These are phyloP conservation scores for Mormyrops boulengeri DNA, from an alignment of 2,797 vertebrate genomes.

Conservation along the genomic window DNA sequence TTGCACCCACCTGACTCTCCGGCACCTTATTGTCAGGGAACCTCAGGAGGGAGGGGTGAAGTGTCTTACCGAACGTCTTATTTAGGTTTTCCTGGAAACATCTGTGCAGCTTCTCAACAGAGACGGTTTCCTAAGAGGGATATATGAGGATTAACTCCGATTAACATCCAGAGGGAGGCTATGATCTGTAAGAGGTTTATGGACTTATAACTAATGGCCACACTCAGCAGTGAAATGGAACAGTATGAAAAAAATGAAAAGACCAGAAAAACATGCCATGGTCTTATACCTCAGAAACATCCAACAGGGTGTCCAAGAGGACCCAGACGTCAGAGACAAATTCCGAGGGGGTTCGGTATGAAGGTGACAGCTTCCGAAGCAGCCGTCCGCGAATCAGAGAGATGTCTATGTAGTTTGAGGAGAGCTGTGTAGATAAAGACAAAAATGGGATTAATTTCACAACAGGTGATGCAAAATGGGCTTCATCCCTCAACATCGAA, in stretches of 20 bases:
- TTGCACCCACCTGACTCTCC: not conserved
- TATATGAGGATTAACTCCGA: not conserved
- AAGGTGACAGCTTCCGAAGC: constrained; percentile 49
- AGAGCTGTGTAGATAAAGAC: constrained; percentile 21
- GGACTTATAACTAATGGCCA: not conserved
- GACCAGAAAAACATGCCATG: not conserved
- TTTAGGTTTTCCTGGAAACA: constrained; percentile 35
- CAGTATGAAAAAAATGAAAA: not conserved
- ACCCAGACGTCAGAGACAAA: constrained; percentile 66
- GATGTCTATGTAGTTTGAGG: constrained; percentile 46
- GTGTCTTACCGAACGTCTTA: constrained; percentile 29
- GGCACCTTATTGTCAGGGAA: not conserved
- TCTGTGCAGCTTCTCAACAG: constrained; percentile 30
- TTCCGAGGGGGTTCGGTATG: constrained; percentile 58
- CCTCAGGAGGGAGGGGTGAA: constrained; percentile 22
- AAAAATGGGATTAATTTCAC: not conserved
- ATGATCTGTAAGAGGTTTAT: not conserved
- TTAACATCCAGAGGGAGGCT: not conserved
- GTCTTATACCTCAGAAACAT: constrained; percentile 38
- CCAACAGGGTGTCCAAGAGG: constrained; percentile 31
- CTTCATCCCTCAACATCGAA: not conserved
- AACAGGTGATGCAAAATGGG: not conserved
- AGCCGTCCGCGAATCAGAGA: constrained; percentile 62
- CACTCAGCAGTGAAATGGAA: not conserved
- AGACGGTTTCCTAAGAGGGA: constrained; percentile 30